These are phyloP conservation scores for Lindbergichthys nudifrons DNA, from an alignment of 2,797 vertebrate genomes.

Conservation along the genomic window DNA sequence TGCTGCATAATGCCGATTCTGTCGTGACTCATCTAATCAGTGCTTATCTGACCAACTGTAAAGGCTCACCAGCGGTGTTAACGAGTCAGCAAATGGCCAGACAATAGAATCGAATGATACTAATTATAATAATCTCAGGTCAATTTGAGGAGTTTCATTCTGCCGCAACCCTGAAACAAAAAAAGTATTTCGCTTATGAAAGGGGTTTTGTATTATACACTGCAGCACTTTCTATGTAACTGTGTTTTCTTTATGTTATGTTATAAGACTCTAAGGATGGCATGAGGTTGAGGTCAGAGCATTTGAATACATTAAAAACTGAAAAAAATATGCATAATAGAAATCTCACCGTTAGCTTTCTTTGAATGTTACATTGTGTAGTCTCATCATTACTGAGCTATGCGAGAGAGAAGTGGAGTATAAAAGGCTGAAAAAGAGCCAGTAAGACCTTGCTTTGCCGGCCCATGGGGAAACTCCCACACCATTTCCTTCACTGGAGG, in stretches of 20 bases:
- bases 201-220: neutral
- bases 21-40: slow-evolving; percentile 25
- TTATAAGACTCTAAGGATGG: neutral
- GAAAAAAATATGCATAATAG: neutral
- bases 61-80: neutral
- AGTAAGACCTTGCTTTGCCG: slow-evolving; percentile 27
- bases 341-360: neutral
- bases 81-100: slow-evolving; percentile 32
- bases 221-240: neutral
- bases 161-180: slow-evolving; percentile 1
- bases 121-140: slow-evolving; percentile 18
- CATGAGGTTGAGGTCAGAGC: neutral
- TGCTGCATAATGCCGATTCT: slow-evolving; percentile 23
- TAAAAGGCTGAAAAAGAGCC: slow-evolving; percentile 15
- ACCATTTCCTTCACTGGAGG: slow-evolving; percentile 42
- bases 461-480: slow-evolving; percentile 67
- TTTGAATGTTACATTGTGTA: neutral
- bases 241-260: neutral
- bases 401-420: neutral
- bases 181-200: slow-evolving; percentile 2
- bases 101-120: slow-evolving; percentile 12
- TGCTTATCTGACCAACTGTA: slow-evolving; percentile 2
- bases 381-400: neutral
- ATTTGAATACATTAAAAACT: neutral
- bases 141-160: neutral